These are phyloP conservation scores for Orthonyx spaldingii DNA, from an alignment of 2,113 vertebrate genomes.

Conservation along the genomic window DNA sequence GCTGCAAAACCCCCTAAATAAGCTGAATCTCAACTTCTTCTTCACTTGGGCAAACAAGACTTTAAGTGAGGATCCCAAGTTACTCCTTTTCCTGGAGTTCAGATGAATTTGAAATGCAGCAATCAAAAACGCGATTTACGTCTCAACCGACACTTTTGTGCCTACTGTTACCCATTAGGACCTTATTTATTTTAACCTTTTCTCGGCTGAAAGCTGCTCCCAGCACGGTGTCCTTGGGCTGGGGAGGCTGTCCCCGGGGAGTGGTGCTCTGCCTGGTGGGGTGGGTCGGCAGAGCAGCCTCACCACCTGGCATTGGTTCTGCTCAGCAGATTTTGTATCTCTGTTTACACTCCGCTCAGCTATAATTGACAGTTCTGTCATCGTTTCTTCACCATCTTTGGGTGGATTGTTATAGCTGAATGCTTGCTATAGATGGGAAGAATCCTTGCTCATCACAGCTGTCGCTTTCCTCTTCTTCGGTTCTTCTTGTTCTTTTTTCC, in stretches of 20 bases:
- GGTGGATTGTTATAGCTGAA: constrained; percentile 67
- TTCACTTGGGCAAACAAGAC: background rate
- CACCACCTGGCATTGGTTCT: constrained; percentile 24
- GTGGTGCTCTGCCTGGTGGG: background rate
- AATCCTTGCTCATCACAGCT: constrained; percentile 65
- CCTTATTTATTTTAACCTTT: background rate
- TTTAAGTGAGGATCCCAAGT: background rate
- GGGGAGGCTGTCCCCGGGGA: background rate
- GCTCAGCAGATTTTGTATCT: constrained; percentile 53
- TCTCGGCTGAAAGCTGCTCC: background rate
- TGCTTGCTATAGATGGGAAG: constrained; percentile 25
- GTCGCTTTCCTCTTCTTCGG: constrained; percentile 56
- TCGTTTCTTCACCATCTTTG: constrained; percentile 59
- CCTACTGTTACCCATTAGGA: background rate
- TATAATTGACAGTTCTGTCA: constrained; percentile 71
- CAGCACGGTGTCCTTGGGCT: background rate
- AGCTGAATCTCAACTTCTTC: background rate
- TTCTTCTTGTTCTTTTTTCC: constrained; percentile 67
- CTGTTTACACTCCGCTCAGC: constrained; percentile 60
- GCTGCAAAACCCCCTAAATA: background rate
- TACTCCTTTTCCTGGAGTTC: background rate
- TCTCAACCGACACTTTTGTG: background rate
- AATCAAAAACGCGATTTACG: background rate
- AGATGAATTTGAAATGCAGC: background rate
- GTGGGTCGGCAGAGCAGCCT: background rate